Conservation (phyloP, 2,888 invertebrate genomes). For the Frankliniella intonsa region DNA sequence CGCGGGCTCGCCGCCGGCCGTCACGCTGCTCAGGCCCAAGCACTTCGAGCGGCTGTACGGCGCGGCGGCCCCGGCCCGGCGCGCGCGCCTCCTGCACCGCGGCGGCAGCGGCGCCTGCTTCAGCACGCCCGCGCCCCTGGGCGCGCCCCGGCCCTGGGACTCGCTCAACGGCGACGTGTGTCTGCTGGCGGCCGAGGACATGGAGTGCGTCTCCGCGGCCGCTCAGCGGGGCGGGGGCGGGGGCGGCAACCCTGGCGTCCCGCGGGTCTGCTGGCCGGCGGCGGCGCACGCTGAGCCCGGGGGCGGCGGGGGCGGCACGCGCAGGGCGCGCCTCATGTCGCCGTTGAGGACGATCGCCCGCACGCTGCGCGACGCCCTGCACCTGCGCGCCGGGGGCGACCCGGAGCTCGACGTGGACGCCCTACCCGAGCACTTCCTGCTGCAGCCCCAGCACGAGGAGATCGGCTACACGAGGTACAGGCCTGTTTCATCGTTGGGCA, state of each 20-base stretch:
- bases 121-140: background rate
- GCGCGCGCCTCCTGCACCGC: background rate
- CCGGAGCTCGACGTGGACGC: background rate
- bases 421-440: background rate
- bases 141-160: background rate
- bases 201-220: background rate
- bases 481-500: too few relatives aligned
- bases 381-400: background rate
- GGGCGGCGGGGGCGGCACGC: background rate
- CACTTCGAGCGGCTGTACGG: slow-evolving; percentile 2
- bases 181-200: background rate
- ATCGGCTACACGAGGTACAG: slow-evolving; percentile 8
- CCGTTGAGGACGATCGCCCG: background rate
- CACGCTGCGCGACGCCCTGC: background rate
- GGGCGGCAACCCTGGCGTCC: background rate
- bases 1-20: background rate
- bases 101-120: background rate
- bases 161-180: background rate
- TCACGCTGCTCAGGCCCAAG: background rate
- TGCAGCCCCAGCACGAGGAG: background rate
- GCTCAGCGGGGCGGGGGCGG: background rate
- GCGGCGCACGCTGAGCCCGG: background rate
- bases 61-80: background rate
- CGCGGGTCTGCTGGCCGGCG: too few relatives aligned
- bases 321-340: background rate